These are phyloP conservation scores for Andrena praecox DNA, from an alignment of 2,888 invertebrate genomes.

Conservation along the genomic window DNA sequence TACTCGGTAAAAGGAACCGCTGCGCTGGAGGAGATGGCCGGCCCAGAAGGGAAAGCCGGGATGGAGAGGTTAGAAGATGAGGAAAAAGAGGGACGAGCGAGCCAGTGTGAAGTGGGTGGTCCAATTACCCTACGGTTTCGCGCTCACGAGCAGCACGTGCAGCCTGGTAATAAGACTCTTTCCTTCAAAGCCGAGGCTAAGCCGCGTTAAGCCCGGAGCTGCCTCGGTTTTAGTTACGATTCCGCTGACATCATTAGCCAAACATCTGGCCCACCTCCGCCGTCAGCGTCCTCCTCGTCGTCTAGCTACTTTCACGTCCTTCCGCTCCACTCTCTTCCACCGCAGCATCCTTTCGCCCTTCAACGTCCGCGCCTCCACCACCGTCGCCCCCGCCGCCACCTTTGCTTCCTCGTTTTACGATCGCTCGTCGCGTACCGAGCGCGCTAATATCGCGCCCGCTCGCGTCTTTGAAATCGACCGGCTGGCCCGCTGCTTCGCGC, in stretches of 20 bases:
- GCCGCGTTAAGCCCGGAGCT: constrained; percentile 72
- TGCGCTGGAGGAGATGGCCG: constrained; percentile 34
- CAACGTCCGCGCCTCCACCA: constrained; percentile 19
- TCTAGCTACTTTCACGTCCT: constrained; percentile 44
- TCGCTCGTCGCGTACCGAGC: constrained; percentile 23
- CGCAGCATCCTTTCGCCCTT: constrained; percentile 15
- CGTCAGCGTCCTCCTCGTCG: constrained; percentile 59
- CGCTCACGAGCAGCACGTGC: constrained; percentile 82
- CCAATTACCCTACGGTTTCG: constrained; percentile 84
- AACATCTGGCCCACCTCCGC: constrained; percentile 82
- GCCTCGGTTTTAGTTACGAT: constrained; percentile 83
- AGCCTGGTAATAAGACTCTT: constrained; percentile 83
- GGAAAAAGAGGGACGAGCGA: constrained; percentile 58
- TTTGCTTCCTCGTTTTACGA: constrained; percentile 63
- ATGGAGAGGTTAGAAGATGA: constrained; percentile 55
- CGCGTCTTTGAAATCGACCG: constrained; percentile 57
- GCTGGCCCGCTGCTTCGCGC: constrained; percentile 25
- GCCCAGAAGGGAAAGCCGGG: constrained; percentile 12
- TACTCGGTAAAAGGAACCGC: constrained; percentile 69
- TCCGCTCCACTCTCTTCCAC: constrained; percentile 5
- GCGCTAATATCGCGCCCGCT: constrained; percentile 26
- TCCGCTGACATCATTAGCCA: constrained; percentile 85
- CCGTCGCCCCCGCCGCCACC: constrained; percentile 35
- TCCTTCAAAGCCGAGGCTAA: constrained; percentile 75
- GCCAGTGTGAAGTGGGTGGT: constrained; percentile 82